phyloP scores from a whole-genome alignment of 1,140 invertebrate species.

The Lepidurus apus region DNA sequence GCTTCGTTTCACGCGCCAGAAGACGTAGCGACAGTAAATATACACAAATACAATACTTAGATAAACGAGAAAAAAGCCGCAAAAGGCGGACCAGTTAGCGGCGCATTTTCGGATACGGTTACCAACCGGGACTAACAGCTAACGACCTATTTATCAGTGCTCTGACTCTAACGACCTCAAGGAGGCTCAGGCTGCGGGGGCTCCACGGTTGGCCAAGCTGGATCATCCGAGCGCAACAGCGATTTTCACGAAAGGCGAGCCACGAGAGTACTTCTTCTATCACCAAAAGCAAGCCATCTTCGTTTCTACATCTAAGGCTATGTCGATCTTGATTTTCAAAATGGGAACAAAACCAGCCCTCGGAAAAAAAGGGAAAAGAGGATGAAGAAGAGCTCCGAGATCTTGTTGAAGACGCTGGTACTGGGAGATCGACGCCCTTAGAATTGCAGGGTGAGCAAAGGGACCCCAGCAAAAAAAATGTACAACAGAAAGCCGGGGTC shows the following conservation, averaged over 20 bases:
- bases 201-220: not conserved
- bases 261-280: not conserved
- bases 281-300: not conserved
- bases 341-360: not conserved
- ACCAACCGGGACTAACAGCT: conserved; percentile 9
- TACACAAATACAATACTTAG: not conserved
- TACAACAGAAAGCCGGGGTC: too few species aligned
- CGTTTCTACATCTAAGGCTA: not conserved
- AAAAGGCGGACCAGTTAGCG: not conserved
- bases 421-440: not conserved
- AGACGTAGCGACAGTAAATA: conserved; percentile 3
- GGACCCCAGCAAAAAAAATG: too few species aligned
- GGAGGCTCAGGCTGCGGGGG: too few species aligned
- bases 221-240: conserved; percentile 13
- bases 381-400: not conserved
- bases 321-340: not conserved
- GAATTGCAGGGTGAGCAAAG: not conserved
- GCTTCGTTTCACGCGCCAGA: conserved; percentile 8
- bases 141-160: conserved; percentile 7
- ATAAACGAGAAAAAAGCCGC: not conserved
- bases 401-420: not conserved
- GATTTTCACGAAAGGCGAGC: conserved; percentile 14
- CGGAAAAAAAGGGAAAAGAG: not conserved
- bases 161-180: not conserved
- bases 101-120: not conserved